Evolutionary conservation across 2,113 vertebrate genomes (phyloP).

Genomic region (Semnornis frantzii): DNA sequence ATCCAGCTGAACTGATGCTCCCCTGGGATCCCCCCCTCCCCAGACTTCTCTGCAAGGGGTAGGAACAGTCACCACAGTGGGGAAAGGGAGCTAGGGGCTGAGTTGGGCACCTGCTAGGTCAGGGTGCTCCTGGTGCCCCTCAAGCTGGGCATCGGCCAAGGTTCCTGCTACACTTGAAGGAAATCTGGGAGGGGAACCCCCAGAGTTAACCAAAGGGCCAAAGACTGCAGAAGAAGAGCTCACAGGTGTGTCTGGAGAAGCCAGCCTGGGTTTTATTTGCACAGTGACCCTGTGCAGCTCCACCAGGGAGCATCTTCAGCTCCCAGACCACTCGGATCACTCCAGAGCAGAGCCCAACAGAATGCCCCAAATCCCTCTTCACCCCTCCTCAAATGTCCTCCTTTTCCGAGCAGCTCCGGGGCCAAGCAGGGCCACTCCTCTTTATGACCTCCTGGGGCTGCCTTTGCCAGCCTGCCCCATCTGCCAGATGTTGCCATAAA

Average conservation of each 20-base stretch:
- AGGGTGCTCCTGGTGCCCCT: neutral
- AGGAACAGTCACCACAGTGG: accelerated
- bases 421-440: neutral
- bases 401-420: neutral
- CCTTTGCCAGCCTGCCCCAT: neutral
- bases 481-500: constrained; percentile 70
- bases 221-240: neutral
- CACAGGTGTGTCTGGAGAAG: accelerated
- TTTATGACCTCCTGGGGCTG: neutral
- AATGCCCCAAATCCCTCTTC: neutral
- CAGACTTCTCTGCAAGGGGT: neutral
- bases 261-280: accelerated
- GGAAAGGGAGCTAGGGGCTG: too few relatives aligned
- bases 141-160: accelerated
- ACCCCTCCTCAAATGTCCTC: neutral
- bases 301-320: neutral
- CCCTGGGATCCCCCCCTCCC: neutral
- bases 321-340: accelerated
- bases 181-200: neutral
- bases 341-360: neutral
- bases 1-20: too few relatives aligned
- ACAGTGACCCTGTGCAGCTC: accelerated
- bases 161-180: neutral
- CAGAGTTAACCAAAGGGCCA: too few relatives aligned
- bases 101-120: neutral